Evolutionary conservation across 1,140 invertebrate genomes (phyloP).

Genomic region (Cyrtorhinus lividipennis): DNA sequence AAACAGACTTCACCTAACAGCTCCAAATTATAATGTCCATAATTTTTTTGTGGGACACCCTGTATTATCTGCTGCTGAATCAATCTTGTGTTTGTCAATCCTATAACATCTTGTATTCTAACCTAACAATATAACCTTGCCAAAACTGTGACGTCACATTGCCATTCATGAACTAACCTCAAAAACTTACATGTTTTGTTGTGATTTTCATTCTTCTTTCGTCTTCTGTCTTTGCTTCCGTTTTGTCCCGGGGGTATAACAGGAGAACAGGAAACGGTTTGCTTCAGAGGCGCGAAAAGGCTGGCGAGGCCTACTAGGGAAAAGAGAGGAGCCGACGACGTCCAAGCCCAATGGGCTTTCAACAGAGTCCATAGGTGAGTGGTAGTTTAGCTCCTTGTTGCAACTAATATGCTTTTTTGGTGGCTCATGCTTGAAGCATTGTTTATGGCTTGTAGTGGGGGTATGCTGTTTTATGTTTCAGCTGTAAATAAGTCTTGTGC

Average conservation of each 20-base stretch:
- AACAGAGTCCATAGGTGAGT: conserved; percentile 15
- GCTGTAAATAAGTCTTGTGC: too few species aligned
- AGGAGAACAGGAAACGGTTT: conserved; percentile 17
- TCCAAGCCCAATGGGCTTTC: conserved; percentile 17
- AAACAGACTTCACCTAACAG: too few species aligned
- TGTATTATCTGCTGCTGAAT: too few species aligned
- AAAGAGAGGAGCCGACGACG: conserved; percentile 9
- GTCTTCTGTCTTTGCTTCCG: background rate
- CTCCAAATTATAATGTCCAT: too few species aligned
- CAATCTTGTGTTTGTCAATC: too few species aligned
- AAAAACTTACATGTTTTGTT: too few species aligned
- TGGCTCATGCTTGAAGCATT: background rate
- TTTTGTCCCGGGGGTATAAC: background rate
- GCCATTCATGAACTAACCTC: too few species aligned
- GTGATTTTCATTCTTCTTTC: background rate
- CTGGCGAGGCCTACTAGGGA: conserved; percentile 17
- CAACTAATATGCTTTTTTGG: background rate
- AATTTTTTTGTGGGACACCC: too few species aligned
- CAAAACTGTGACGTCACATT: too few species aligned
- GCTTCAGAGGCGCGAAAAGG: conserved; percentile 18
- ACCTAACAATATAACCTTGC: too few species aligned
- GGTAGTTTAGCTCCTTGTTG: background rate
- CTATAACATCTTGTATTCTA: too few species aligned
- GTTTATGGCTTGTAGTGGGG: background rate
- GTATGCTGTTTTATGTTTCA: background rate